A percentile compares a stretch with the other conserved stretches of the same genome.
Evolutionary conservation across 2,113 vertebrate genomes (phyloP).

Genomic region (Buteo buteo): DNA sequence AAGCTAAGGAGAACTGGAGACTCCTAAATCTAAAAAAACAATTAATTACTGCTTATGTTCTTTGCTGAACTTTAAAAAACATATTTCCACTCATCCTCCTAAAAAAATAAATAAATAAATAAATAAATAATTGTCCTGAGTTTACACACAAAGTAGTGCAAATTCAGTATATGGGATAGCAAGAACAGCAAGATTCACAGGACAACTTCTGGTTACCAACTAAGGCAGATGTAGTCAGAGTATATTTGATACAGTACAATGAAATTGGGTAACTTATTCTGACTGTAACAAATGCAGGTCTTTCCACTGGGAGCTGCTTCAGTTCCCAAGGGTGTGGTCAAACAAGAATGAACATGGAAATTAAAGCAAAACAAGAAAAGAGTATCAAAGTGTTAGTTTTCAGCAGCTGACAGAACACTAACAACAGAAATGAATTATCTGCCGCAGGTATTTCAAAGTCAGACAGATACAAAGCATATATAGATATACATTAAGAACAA

Average conservation of each 20-base stretch:
- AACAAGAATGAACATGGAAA: constrained; percentile 27
- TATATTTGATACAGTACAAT: neutral
- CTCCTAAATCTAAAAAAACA: neutral
- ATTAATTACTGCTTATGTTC: neutral
- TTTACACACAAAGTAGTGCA: neutral
- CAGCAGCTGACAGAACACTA: neutral
- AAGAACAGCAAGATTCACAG: neutral
- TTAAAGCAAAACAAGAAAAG: neutral
- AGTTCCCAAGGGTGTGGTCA: neutral
- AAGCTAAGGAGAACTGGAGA: neutral
- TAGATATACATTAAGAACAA: neutral
- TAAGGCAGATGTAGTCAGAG: neutral
- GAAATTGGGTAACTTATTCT: neutral
- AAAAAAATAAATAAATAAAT: neutral
- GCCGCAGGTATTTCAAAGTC: neutral
- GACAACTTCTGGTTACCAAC: rapidly evolving
- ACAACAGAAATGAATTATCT: neutral
- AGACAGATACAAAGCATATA: neutral
- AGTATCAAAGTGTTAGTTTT: neutral
- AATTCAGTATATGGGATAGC: neutral
- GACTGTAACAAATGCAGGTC: neutral
- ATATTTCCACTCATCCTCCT: neutral
- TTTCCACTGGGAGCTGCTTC: neutral
- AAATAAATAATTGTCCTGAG: neutral
- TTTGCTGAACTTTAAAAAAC: neutral